Conservation (phyloP, 2,113 vertebrate genomes). For the Spilogale gracilis region DNA sequence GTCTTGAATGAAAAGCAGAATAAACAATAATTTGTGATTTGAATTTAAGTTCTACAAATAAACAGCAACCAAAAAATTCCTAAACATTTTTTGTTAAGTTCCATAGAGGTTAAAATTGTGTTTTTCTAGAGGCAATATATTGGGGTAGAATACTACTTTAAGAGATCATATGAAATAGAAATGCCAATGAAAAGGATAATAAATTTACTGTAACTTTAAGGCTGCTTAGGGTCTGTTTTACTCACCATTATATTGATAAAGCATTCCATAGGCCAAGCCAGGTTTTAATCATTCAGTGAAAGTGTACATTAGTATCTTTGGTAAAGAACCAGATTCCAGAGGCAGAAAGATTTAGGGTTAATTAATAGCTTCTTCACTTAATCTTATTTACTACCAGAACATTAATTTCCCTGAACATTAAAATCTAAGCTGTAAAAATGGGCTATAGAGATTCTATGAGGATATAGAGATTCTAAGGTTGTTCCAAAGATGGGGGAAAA, state of each 20-base stretch:
- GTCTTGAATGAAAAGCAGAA: not conserved
- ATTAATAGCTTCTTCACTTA: not conserved
- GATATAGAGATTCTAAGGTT: not conserved
- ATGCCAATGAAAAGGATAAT: not conserved
- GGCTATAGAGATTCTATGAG: too few species aligned
- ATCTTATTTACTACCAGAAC: not conserved
- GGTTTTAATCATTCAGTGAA: not conserved
- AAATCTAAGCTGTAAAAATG: not conserved
- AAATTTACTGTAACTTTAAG: not conserved
- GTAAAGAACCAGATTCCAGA: not conserved
- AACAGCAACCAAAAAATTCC: not conserved
- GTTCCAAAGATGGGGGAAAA: not conserved
- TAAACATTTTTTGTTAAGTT: not conserved
- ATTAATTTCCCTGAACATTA: not conserved
- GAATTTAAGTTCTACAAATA: not conserved
- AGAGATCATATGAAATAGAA: conserved; percentile 23
- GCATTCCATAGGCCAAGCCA: not conserved
- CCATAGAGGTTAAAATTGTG: not conserved
- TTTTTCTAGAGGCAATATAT: not conserved
- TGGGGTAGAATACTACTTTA: not conserved
- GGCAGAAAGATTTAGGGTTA: not conserved
- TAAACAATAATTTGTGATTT: not conserved
- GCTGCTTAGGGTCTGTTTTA: not conserved
- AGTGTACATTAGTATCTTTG: not conserved
- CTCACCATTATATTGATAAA: not conserved